Conservation (phyloP, 2,113 vertebrate species). For the Cettia cetti region DNA sequence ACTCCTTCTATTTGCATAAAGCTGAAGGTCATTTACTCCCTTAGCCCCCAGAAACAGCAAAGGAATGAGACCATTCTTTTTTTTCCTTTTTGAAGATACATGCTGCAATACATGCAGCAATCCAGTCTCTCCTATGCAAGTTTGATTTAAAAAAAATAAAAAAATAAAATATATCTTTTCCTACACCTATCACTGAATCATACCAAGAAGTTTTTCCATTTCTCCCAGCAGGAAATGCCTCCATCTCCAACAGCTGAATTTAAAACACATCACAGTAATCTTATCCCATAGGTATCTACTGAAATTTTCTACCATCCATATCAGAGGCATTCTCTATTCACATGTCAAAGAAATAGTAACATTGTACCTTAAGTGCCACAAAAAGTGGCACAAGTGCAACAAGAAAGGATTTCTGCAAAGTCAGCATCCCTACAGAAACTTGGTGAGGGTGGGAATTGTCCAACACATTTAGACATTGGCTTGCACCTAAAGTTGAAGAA, state of each 20-base stretch:
- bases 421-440: background rate
- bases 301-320: background rate
- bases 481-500: background rate
- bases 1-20: background rate
- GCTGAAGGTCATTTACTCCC: background rate
- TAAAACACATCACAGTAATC: background rate
- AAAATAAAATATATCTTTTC: background rate
- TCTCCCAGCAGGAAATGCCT: background rate
- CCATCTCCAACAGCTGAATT: background rate
- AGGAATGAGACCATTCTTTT: background rate
- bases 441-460: accelerated
- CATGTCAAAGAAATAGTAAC: background rate
- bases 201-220: background rate
- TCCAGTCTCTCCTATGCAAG: background rate
- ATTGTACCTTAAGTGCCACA: background rate
- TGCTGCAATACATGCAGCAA: background rate
- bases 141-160: background rate
- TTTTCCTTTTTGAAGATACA: background rate
- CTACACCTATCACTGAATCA: background rate
- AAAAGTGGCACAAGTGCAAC: background rate
- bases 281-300: background rate
- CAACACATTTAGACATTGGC: background rate
- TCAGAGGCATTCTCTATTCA: background rate
- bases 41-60: background rate
- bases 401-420: background rate